Percentiles rank a stretch among this genome's conserved stretches.
phyloP scores from a whole-genome alignment of 2,888 invertebrate species.

The Patella depressa region DNA sequence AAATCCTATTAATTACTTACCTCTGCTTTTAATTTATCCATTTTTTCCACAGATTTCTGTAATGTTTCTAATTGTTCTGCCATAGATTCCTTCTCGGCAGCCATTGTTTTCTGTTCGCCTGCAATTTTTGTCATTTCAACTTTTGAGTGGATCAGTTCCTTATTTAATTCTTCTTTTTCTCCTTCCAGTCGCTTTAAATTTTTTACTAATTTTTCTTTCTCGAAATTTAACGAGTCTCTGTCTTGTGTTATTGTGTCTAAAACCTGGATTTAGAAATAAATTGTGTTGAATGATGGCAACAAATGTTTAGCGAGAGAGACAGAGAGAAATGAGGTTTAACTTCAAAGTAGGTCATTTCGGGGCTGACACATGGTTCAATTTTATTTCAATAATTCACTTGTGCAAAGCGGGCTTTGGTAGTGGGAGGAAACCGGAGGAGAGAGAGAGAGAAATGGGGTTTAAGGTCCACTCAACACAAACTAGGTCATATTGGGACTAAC shows the following conservation, averaged over 20 bases:
- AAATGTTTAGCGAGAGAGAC: too few relatives aligned
- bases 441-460: too few relatives aligned
- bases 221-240: constrained; percentile 63
- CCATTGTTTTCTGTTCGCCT: constrained; percentile 36
- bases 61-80: constrained; percentile 50
- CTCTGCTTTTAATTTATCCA: constrained; percentile 45
- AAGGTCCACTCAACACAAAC: too few relatives aligned
- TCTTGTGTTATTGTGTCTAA: constrained; percentile 58
- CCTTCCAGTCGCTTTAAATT: constrained; percentile 52
- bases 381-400: too few relatives aligned
- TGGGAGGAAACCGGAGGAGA: too few relatives aligned
- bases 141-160: constrained; percentile 51
- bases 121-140: constrained; percentile 51
- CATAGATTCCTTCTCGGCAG: constrained; percentile 37
- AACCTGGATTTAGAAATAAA: constrained; percentile 11
- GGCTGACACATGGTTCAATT: too few relatives aligned
- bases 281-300: too few relatives aligned
- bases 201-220: constrained; percentile 61
- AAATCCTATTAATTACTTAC: constrained; percentile 31
- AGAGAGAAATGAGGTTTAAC: too few relatives aligned
- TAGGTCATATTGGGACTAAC: too few relatives aligned
- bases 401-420: too few relatives aligned
- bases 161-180: constrained; percentile 52
- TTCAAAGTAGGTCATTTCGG: too few relatives aligned
- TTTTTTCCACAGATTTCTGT: constrained; percentile 46